phyloP scores from a whole-genome alignment of 2,113 vertebrate species.

The Pachyramphus minor region DNA sequence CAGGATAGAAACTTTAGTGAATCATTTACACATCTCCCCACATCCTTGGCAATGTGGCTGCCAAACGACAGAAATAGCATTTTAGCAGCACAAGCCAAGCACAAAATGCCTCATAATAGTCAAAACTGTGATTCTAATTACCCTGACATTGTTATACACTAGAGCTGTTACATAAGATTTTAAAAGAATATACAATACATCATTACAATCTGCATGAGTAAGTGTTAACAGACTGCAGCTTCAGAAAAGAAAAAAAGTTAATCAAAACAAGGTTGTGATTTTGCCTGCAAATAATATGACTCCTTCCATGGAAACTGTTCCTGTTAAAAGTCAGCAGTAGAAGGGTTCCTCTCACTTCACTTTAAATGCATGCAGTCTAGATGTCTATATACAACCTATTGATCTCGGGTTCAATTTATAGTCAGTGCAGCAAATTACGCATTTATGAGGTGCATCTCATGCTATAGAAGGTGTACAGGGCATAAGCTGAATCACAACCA shows the following conservation, averaged over 20 bases:
- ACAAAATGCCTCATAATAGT: not conserved
- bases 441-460: not conserved
- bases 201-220: slow-evolving; percentile 5
- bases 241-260: not conserved
- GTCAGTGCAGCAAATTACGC: not conserved
- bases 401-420: not conserved
- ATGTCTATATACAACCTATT: not conserved
- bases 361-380: not conserved
- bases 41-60: not conserved
- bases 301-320: not conserved
- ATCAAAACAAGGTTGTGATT: slow-evolving; percentile 26
- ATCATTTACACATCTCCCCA: not conserved
- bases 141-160: not conserved
- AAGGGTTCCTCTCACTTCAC: not conserved
- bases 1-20: not conserved
- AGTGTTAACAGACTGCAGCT: slow-evolving; percentile 36
- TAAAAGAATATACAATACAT: not conserved
- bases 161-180: slow-evolving; percentile 29
- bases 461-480: not conserved
- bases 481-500: not conserved
- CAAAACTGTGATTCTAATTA: slow-evolving; percentile 33
- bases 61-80: not conserved
- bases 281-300: not conserved
- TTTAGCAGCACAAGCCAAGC: not conserved
- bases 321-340: not conserved